Conservation (phyloP, 2,113 vertebrate genomes). For the Erythrolamprus reginae region DNA sequence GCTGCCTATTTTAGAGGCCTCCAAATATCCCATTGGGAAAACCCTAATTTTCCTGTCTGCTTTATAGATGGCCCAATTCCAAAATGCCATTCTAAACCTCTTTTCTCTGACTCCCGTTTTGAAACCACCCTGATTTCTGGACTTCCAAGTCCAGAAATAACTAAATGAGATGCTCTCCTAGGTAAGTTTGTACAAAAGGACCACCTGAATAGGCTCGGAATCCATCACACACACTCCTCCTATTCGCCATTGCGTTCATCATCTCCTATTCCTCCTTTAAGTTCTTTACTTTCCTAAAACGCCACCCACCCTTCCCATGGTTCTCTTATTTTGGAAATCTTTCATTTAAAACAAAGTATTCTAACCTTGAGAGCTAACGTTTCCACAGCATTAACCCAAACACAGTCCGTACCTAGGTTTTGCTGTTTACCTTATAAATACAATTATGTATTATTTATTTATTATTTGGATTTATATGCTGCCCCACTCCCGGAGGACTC, state of each 20-base stretch:
- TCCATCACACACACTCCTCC: too few relatives aligned
- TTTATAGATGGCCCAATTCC: background rate
- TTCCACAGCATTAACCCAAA: background rate
- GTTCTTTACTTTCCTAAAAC: background rate
- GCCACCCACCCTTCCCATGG: too few relatives aligned
- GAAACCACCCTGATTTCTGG: background rate
- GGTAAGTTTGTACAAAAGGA: background rate
- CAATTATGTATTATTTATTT: too few relatives aligned
- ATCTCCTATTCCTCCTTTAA: background rate
- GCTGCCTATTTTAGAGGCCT: background rate
- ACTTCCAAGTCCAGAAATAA: background rate
- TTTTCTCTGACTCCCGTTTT: background rate
- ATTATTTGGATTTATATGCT: too few relatives aligned
- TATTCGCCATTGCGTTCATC: background rate
- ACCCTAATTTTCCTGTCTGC: background rate
- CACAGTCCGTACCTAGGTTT: too few relatives aligned
- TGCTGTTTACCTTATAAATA: too few relatives aligned
- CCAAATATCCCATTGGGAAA: background rate
- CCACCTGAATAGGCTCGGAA: background rate
- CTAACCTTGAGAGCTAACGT: background rate
- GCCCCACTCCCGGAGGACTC: too few relatives aligned
- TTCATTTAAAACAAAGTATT: background rate
- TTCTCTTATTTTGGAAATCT: background rate
- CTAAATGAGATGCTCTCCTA: background rate
- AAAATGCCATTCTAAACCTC: background rate